These are phyloP conservation scores for Litoditis marina DNA, from an alignment of 2,888 invertebrate species.

Conservation along the genomic window DNA sequence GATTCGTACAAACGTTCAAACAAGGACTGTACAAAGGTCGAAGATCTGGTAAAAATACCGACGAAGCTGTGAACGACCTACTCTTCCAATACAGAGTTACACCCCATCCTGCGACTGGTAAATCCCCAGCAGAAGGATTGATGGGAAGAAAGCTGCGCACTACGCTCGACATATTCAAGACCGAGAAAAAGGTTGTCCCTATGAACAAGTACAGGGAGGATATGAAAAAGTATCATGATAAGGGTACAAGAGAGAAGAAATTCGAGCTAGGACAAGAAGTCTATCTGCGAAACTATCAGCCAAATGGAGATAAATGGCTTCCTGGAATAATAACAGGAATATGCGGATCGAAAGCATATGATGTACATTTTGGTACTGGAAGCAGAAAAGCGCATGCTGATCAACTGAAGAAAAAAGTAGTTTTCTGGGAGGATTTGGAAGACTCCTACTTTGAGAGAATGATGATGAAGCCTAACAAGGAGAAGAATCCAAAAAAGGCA, in stretches of 20 bases:
- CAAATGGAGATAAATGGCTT: constrained; percentile 12
- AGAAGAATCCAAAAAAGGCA: no score
- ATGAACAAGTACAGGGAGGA: neutral
- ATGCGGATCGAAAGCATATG: neutral
- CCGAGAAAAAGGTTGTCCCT: neutral
- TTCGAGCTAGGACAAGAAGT: constrained; percentile 4
- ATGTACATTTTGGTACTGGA: constrained; percentile 4
- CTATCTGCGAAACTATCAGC: constrained; percentile 1
- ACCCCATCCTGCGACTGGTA: neutral
- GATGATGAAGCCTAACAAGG: no score
- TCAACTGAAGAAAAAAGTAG: neutral
- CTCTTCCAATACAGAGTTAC: neutral
- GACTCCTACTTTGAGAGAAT: no score
- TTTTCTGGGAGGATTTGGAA: no score
- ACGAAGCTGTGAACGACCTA: neutral
- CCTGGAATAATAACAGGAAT: constrained; percentile 3
- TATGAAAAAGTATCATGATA: constrained; percentile 7
- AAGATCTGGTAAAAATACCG: neutral
- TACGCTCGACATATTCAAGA: neutral
- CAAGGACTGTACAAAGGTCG: neutral
- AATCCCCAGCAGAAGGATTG: neutral
- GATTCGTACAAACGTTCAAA: neutral
- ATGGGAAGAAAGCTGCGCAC: constrained; percentile 1
- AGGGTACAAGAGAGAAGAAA: neutral
- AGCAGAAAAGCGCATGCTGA: neutral